phyloP scores from a whole-genome alignment of 2,888 invertebrate genomes.

The Poecilobothrus nobilitatus region DNA sequence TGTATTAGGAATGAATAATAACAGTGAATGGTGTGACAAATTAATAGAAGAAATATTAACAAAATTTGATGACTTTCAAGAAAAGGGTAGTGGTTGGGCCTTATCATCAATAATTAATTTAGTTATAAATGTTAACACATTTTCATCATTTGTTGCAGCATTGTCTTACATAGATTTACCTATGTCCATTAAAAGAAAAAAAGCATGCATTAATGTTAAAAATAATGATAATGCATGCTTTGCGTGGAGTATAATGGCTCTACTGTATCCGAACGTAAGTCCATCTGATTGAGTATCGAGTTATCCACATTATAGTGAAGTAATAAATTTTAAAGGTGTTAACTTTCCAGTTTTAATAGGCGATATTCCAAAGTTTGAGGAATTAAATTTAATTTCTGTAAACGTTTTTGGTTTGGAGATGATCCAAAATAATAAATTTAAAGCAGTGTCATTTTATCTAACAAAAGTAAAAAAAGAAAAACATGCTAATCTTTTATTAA shows the following conservation, averaged over 20 bases:
- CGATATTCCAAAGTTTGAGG: too few species aligned
- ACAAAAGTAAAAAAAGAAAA: background rate
- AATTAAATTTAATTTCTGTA: background rate
- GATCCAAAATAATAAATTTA: background rate
- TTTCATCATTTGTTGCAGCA: background rate
- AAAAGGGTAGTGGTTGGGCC: too few species aligned
- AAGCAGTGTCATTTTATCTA: background rate
- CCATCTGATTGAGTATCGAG: background rate
- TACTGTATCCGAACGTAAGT: background rate
- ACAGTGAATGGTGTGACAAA: background rate
- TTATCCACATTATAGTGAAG: background rate
- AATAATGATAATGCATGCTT: too few species aligned
- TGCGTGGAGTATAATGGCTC: too few species aligned
- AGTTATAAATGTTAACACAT: too few species aligned
- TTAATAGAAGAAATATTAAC: background rate
- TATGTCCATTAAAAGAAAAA: background rate
- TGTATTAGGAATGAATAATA: background rate
- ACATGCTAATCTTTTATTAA: too few species aligned
- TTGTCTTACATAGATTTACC: background rate
- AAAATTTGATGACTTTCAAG: background rate
- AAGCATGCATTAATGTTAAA: too few species aligned
- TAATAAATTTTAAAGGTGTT: background rate
- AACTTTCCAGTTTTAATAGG: too few species aligned
- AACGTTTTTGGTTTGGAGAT: background rate
- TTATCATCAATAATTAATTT: too few species aligned